Base-by-base conservation (phyloP, 2,888 invertebrate genomes). In the Hirtodrosophila cameraria region DNA sequence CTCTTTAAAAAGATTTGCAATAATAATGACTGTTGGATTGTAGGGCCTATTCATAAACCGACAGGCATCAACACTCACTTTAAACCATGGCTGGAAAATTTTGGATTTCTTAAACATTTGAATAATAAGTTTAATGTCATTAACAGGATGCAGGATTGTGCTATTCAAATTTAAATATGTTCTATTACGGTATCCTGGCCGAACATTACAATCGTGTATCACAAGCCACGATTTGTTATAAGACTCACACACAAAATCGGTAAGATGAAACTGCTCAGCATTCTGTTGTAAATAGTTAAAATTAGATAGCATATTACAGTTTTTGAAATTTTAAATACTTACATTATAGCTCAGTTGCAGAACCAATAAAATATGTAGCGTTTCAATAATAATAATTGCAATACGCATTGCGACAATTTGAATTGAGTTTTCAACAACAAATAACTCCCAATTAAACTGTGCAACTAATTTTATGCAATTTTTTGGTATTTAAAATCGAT, bases 11-110 rank as follows among this genome's bases (percentile, higher is more conserved):
- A 30, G 1, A 3, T 33, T 8, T 1, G 36, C 48, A 1, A 41
- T 0, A 0, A 55, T 8, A 8, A 49, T 54, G 1, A 41, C 4
- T 12, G 42, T 1, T 6, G 69, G 54, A 31, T 69, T 45, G n/a
- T 39, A 23, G 11, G 23, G 12, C 1, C 12, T 46, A 2, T 8
- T 25, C 0, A 53, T 6, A 49, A 50, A 52, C 7, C 33, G 4
- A 9, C 48, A 63, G 2, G 8, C 18, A 15, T 63, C 39, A 7
- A 63, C 8, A 1, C 9, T 35, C 0, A 41, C 23, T 6, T 35
- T 9, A 0, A 41, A 3, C 46, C 52, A 63, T 8, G 42, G 31
- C 35, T 59, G 59, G 11, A 53, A 63, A 3, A 63, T 64, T 35
- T 31, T 67, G 2, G 46, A 55, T 6, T 9, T 46, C 23, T 55